phyloP scores from a whole-genome alignment of 2,113 vertebrate genomes.

The Corydoras maculifer region DNA sequence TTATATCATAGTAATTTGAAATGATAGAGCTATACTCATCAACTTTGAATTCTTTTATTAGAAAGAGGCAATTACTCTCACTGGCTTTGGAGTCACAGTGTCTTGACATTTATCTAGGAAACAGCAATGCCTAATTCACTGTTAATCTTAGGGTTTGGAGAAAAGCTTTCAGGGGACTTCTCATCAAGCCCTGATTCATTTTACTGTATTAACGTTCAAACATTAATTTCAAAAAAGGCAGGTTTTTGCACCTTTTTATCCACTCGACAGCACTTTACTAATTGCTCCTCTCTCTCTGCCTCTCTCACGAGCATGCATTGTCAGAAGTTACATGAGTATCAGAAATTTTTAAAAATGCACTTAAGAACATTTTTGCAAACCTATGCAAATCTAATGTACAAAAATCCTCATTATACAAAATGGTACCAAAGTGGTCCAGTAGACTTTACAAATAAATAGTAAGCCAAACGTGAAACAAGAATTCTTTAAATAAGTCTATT shows the following conservation, averaged over 20 bases:
- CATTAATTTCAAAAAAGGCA: constrained; percentile 55
- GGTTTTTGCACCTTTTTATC: constrained; percentile 66
- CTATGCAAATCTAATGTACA: constrained; percentile 21
- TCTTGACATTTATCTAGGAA: constrained; percentile 41
- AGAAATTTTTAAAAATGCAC: constrained; percentile 1
- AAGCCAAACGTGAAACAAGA: too few species aligned
- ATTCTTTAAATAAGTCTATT: too few species aligned
- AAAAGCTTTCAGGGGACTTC: constrained; percentile 52
- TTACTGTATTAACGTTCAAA: constrained; percentile 60
- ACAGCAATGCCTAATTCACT: constrained; percentile 47
- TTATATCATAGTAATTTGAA: constrained; percentile 42
- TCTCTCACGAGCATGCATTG: neutral
- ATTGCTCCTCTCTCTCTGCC: constrained; percentile 52
- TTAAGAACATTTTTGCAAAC: constrained; percentile 1
- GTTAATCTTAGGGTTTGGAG: constrained; percentile 49
- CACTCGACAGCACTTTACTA: constrained; percentile 69
- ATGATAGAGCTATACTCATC: constrained; percentile 13
- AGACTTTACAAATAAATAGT: too few species aligned
- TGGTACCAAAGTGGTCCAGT: too few species aligned
- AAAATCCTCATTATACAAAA: neutral
- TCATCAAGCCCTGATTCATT: constrained; percentile 49
- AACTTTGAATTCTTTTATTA: constrained; percentile 35
- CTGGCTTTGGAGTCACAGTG: constrained; percentile 25
- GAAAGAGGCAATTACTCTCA: constrained; percentile 39
- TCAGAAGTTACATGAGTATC: constrained; percentile 30